phyloP scores from a whole-genome alignment of 2,888 invertebrate species.

The Coecobrya sp. region DNA sequence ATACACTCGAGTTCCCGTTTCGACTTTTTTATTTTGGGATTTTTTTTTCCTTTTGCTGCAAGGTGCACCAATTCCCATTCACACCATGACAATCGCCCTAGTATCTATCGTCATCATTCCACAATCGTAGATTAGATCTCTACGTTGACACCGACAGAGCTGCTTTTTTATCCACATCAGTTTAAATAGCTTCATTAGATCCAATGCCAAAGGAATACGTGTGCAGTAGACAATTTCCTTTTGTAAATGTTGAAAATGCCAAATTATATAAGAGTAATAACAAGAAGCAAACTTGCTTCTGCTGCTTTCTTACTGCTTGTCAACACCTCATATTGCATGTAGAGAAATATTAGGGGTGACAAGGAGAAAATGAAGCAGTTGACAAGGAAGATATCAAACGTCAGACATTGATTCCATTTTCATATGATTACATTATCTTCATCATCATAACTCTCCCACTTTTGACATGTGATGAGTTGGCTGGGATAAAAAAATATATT shows the following conservation, averaged over 20 bases:
- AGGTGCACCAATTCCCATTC: background rate
- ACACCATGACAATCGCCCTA: background rate
- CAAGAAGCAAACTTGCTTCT: background rate
- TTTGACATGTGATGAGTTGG: conserved; percentile 46
- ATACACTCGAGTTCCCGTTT: no score
- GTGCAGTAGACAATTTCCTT: no score
- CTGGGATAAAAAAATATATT: background rate
- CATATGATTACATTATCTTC: conserved; percentile 31
- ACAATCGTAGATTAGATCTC: no score
- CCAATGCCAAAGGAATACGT: no score
- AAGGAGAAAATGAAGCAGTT: conserved; percentile 54
- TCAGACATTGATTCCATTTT: conserved; percentile 52
- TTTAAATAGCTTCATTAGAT: no score
- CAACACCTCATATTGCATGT: background rate
- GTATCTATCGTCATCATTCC: no score
- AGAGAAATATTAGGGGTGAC: background rate
- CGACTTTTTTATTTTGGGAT: no score
- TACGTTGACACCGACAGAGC: no score
- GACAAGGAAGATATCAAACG: conserved; percentile 50
- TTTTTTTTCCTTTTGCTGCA: no score
- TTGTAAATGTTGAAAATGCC: no score
- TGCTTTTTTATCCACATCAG: no score
- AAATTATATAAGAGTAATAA: no score
- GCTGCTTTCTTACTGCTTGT: background rate
- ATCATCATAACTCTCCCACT: background rate